Evolutionary conservation across 2,113 vertebrate species (phyloP).

Genomic region (Sarotherodon lohbergeri): DNA sequence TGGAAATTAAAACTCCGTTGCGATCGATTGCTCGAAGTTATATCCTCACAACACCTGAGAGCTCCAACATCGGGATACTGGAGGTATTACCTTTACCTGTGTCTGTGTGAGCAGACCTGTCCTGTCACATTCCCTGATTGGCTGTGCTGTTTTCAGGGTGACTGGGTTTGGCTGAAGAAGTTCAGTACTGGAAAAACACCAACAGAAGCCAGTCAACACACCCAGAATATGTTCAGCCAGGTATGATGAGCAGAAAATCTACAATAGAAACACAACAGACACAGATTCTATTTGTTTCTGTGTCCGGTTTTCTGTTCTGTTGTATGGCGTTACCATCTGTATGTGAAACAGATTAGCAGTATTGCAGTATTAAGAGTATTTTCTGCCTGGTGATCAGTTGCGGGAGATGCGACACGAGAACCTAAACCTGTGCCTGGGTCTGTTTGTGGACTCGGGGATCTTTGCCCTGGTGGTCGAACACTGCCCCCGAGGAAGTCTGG

Average conservation of each 20-base stretch:
- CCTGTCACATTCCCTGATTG: background rate
- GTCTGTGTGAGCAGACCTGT: background rate
- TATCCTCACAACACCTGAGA: slow-evolving; percentile 54
- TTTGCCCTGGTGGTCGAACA: slow-evolving; percentile 84
- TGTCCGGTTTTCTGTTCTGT: background rate
- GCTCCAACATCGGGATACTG: slow-evolving; percentile 61
- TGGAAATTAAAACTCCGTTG: slow-evolving; percentile 54
- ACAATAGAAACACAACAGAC: background rate
- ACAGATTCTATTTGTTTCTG: background rate
- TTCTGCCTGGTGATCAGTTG: slow-evolving; percentile 56
- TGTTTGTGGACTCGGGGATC: slow-evolving; percentile 76
- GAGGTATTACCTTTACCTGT: slow-evolving; percentile 13
- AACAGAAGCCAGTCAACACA: slow-evolving; percentile 49
- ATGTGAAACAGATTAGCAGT: background rate
- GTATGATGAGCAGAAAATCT: background rate
- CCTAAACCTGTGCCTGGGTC: slow-evolving; percentile 75
- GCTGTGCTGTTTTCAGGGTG: slow-evolving; percentile 69
- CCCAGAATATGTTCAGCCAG: slow-evolving; percentile 48
- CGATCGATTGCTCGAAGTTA: slow-evolving; percentile 53
- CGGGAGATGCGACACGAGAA: slow-evolving; percentile 85
- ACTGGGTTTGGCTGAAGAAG: slow-evolving; percentile 89
- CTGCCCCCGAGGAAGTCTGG: slow-evolving; percentile 80
- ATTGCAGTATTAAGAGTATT: background rate
- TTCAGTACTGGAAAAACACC: slow-evolving; percentile 65
- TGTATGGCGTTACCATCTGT: rapidly evolving